These are phyloP conservation scores for Dorcus parallelipipedus DNA, from an alignment of 2,888 invertebrate species.

Conservation along the genomic window DNA sequence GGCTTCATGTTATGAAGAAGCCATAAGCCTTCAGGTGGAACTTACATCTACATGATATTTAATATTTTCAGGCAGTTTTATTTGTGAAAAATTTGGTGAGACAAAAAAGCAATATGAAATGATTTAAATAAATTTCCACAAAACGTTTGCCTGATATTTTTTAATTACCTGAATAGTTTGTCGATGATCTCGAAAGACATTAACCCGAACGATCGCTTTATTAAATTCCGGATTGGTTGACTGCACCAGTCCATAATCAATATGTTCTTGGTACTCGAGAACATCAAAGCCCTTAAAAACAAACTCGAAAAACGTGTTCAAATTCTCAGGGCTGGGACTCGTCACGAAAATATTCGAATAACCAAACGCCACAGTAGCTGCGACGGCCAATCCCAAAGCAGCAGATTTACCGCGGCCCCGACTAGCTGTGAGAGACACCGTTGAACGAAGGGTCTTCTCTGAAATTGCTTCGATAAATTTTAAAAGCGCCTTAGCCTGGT, in stretches of 20 bases:
- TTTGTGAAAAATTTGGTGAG: too few relatives aligned
- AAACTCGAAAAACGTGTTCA: slow-evolving; percentile 96
- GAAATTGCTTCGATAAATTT: slow-evolving; percentile 94
- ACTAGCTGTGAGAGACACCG: slow-evolving; percentile 92
- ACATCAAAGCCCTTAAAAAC: slow-evolving; percentile 93
- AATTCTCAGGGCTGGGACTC: slow-evolving; percentile 96
- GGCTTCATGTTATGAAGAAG: too few relatives aligned
- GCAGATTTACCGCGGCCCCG: slow-evolving; percentile 98
- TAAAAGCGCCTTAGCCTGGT: slow-evolving; percentile 89
- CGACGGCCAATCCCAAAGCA: slow-evolving; percentile 88
- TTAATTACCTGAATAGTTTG: slow-evolving; percentile 82
- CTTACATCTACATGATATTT: too few relatives aligned
- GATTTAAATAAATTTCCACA: too few relatives aligned
- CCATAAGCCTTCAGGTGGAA: too few relatives aligned
- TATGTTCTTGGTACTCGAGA: slow-evolving; percentile 91
- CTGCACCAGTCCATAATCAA: slow-evolving; percentile 90
- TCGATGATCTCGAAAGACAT: slow-evolving; percentile 83
- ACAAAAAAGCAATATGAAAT: too few relatives aligned
- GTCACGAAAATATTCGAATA: slow-evolving; percentile 94
- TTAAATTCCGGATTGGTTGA: slow-evolving; percentile 96
- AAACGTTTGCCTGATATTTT: too few relatives aligned
- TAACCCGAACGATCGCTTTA: slow-evolving; percentile 91
- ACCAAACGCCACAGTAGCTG: slow-evolving; percentile 78
- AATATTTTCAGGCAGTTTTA: too few relatives aligned
- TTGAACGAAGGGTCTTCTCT: slow-evolving; percentile 83